Evolutionary conservation across 2,888 invertebrate genomes (phyloP).

Genomic region (Nebria brevicollis): DNA sequence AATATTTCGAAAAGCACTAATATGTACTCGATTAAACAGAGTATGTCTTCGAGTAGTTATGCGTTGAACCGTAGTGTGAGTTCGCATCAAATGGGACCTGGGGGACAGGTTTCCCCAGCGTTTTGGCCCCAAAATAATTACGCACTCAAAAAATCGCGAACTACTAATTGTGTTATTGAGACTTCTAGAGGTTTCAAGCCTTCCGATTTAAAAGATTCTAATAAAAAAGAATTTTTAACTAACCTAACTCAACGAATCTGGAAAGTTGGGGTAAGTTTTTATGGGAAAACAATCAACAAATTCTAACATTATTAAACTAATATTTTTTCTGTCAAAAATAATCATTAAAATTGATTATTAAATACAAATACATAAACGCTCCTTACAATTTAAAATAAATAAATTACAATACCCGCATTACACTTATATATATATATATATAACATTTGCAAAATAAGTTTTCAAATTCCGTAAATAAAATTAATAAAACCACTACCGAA

Average conservation of each 20-base stretch:
- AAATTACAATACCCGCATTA: too few species aligned
- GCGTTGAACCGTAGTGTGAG: constrained; percentile 52
- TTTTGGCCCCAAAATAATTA: constrained; percentile 51
- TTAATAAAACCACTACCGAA: not conserved
- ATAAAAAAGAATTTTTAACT: constrained; percentile 82
- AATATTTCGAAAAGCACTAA: constrained; percentile 22
- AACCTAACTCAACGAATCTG: constrained; percentile 84
- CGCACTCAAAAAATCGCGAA: constrained; percentile 57
- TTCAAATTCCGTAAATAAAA: too few species aligned
- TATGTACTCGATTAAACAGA: constrained; percentile 34
- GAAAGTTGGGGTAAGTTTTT: constrained; percentile 79
- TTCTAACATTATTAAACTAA: not conserved
- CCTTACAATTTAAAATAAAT: too few species aligned
- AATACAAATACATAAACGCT: too few species aligned
- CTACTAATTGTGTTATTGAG: constrained; percentile 69
- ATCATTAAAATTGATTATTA: too few species aligned
- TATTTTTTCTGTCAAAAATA: not conserved
- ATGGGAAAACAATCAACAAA: not conserved
- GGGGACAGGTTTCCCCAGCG: constrained; percentile 27
- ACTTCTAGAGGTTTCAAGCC: constrained; percentile 84
- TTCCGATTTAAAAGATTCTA: constrained; percentile 84
- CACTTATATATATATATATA: too few species aligned
- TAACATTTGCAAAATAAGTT: too few species aligned
- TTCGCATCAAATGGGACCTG: constrained; percentile 52
- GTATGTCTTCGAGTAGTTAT: constrained; percentile 51